Conservation (phyloP, 1,140 invertebrate species). For the Drosophila mauritiana region DNA sequence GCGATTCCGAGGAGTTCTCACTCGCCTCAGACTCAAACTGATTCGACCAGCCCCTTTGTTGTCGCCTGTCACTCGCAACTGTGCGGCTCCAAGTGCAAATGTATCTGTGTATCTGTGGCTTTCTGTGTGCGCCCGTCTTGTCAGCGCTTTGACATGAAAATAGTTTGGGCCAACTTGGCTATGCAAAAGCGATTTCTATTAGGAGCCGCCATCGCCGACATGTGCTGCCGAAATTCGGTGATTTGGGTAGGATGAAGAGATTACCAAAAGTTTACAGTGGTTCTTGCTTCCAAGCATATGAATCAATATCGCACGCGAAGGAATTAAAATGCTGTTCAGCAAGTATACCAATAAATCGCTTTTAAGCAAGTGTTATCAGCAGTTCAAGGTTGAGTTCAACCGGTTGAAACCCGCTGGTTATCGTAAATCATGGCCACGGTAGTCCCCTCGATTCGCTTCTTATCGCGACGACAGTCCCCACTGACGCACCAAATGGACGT, state of each 20-base stretch:
- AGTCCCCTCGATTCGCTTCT: slow-evolving; percentile 48
- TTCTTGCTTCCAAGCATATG: neutral
- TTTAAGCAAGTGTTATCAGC: neutral
- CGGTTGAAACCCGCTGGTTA: slow-evolving; percentile 35
- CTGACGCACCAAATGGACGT: slow-evolving; percentile 51
- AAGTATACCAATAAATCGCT: too few species aligned
- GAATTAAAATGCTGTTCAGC: too few species aligned
- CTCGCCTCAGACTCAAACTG: slow-evolving; percentile 6
- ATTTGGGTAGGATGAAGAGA: neutral
- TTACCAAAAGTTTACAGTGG: neutral
- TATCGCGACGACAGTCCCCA: slow-evolving; percentile 32
- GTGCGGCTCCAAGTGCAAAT: slow-evolving; percentile 7
- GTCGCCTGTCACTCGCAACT: slow-evolving; percentile 69
- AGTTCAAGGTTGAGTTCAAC: slow-evolving; percentile 13
- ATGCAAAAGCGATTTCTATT: slow-evolving; percentile 58
- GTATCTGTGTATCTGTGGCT: neutral
- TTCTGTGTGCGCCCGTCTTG: slow-evolving; percentile 24
- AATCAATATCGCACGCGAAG: neutral
- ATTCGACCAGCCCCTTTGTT: slow-evolving; percentile 66
- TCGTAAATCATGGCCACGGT: slow-evolving; percentile 55
- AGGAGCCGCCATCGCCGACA: slow-evolving; percentile 35
- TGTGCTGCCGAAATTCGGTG: slow-evolving; percentile 13
- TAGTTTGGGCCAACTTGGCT: slow-evolving; percentile 64
- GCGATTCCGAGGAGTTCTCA: slow-evolving; percentile 32
- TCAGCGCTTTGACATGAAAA: slow-evolving; percentile 56